Conservation (phyloP, 1,140 invertebrate species). For the Pseudobourletiella spinata region DNA sequence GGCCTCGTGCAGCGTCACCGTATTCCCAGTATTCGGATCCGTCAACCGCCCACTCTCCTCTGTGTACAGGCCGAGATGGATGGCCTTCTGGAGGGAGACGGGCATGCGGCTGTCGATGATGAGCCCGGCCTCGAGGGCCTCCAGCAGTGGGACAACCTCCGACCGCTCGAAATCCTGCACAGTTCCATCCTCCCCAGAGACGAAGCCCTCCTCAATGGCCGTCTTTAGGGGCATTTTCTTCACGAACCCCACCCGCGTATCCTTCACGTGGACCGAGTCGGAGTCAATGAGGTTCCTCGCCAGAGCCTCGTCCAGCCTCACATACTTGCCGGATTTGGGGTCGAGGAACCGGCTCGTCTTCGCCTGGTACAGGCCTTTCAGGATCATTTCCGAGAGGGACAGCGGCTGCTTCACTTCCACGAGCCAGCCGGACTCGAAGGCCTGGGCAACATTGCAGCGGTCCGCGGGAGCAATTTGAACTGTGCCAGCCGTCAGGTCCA, state of each 20-base stretch:
- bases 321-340: conserved; percentile 60
- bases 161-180: conserved; percentile 58
- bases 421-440: conserved; percentile 70
- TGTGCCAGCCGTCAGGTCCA: conserved; percentile 62
- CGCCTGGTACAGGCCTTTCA: conserved; percentile 71
- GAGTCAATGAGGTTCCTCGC: conserved; percentile 65
- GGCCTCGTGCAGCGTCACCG: conserved; percentile 72
- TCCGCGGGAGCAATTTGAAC: conserved; percentile 51
- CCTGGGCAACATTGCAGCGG: conserved; percentile 72
- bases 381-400: conserved; percentile 70
- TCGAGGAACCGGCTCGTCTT: conserved; percentile 66
- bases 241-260: conserved; percentile 63
- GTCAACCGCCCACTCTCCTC: conserved; percentile 68
- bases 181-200: conserved; percentile 62
- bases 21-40: conserved; percentile 62
- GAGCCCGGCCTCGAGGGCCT: conserved; percentile 70
- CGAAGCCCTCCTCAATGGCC: conserved; percentile 61
- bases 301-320: conserved; percentile 66
- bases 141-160: conserved; percentile 59
- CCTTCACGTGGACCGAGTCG: conserved; percentile 71
- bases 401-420: conserved; percentile 70
- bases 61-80: conserved; percentile 77
- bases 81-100: conserved; percentile 72
- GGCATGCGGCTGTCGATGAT: conserved; percentile 69
- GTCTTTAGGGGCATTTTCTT: conserved; percentile 64